Base-by-base conservation (phyloP, 1,140 invertebrate species). In the Oryzaephilus surinamensis region DNA sequence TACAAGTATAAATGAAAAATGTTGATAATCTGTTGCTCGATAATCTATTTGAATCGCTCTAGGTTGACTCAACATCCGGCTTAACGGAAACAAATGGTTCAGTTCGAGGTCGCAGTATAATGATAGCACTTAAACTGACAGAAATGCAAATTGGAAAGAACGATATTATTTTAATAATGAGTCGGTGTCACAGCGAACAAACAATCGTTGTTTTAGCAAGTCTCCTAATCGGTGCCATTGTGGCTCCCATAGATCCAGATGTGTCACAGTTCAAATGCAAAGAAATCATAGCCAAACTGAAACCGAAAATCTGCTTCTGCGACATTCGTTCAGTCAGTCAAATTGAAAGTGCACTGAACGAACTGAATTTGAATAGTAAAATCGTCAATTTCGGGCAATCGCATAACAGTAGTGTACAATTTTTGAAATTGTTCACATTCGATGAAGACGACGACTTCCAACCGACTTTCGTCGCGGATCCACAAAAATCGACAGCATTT, bases 281-380 rank as follows among this genome's bases (percentile, higher is more conserved):
- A n/a, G 33, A 32, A 3, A 5, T 51, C 3, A 28, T 57, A 1
- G 32, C 28, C 7, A 48, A 48, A 27, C 32, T 54, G 2, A 45
- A 46, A 28, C 54, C 54, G 6, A 54, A 53, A 44, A 45, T 57
- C 32, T 47, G 43, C 11, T 57, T 57, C 32, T 52, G 47, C 24
- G 52, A 54, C 32, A 16, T 37, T 3, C 33, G 50, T 20, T 42
- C 46, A 2, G 26, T 45, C 4, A 45, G 41, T 16, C 46, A 51
- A 13, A 39, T 54, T 0, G 45, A 54, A 13, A 32, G 47, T 18
- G 43, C 52, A n/a, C 20, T 54, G 1, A 24, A 26, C 3, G 40
- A 29, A 7, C 14, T 47, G 1, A 39, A 37, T 6, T 23, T 42
- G 6, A 32, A 12, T 4, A 31, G 33, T 6, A 37, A 43, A 26